Evolutionary conservation across 2,113 vertebrate species (phyloP).

Genomic region (Gnathonemus echidnorhynchus): DNA sequence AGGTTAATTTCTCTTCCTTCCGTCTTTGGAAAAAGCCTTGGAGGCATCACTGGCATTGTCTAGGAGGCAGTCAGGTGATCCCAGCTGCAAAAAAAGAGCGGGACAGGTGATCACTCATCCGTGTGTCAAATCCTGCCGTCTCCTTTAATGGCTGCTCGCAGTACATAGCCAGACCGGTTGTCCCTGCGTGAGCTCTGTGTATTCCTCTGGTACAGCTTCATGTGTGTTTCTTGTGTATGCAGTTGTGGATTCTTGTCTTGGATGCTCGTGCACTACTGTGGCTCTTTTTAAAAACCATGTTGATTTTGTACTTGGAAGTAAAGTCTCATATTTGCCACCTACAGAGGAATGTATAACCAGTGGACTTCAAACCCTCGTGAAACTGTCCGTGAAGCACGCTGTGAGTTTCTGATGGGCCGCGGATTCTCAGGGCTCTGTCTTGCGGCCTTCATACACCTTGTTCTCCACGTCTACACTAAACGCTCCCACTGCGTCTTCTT

Average conservation of each 20-base stretch:
- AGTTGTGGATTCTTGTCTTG: constrained; percentile 18
- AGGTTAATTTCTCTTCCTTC: not conserved
- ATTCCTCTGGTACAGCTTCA: not conserved
- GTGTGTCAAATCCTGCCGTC: not conserved
- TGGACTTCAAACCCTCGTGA: not conserved
- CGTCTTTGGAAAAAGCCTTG: not conserved
- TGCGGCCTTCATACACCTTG: not conserved
- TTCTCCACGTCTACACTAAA: not conserved
- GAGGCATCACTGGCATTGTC: not conserved
- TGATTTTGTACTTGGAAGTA: constrained; percentile 17
- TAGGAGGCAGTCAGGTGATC: not conserved
- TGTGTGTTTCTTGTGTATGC: not conserved
- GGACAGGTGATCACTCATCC: not conserved
- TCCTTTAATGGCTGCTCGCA: not conserved
- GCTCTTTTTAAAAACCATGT: constrained; percentile 19
- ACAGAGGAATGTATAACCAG: constrained; percentile 22
- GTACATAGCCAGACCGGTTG: not conserved
- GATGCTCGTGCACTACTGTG: constrained; percentile 23
- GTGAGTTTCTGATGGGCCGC: not conserved
- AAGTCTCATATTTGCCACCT: constrained; percentile 6
- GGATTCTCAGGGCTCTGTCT: not conserved
- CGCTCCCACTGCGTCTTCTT: not conserved
- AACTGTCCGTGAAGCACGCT: not conserved
- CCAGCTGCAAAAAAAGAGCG: not conserved
- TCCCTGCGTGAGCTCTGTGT: not conserved